Conservation (phyloP, 2,888 invertebrate species). For the Drosophila tripunctata region DNA sequence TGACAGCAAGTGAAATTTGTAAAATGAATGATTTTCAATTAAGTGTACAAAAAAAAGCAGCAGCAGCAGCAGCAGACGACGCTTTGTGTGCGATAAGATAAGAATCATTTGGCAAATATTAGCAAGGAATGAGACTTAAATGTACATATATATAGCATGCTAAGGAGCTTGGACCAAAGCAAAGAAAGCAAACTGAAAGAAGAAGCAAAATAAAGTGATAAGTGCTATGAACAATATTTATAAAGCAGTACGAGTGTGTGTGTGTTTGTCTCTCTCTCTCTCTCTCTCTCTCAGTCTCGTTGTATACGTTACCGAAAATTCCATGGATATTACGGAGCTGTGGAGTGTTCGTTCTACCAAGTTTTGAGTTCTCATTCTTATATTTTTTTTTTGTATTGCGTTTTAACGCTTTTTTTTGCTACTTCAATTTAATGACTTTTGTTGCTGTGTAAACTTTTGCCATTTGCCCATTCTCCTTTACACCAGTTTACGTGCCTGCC, state of each 20-base stretch:
- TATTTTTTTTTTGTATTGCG: slow-evolving; percentile 11
- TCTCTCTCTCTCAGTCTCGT: not conserved
- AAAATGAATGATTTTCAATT: slow-evolving; percentile 74
- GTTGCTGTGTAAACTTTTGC: slow-evolving; percentile 52
- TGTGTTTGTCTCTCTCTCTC: not conserved
- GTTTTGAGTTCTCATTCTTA: too few species aligned
- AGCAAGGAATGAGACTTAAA: slow-evolving; percentile 41
- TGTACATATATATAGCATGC: slow-evolving; percentile 9
- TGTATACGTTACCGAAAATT: slow-evolving; percentile 31
- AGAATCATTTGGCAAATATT: slow-evolving; percentile 60
- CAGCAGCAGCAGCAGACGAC: slow-evolving; percentile 17
- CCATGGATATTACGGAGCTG: slow-evolving; percentile 44
- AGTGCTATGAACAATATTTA: slow-evolving; percentile 55
- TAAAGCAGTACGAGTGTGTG: slow-evolving; percentile 15
- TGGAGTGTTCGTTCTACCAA: slow-evolving; percentile 48
- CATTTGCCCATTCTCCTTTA: slow-evolving; percentile 57
- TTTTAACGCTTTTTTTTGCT: slow-evolving; percentile 25
- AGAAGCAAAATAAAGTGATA: slow-evolving; percentile 50
- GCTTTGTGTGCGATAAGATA: slow-evolving; percentile 68
- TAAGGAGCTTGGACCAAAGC: slow-evolving; percentile 52
- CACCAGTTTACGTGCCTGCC: slow-evolving; percentile 50
- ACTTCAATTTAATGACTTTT: slow-evolving; percentile 54
- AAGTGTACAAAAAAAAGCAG: slow-evolving; percentile 60
- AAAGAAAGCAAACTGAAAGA: slow-evolving; percentile 40
- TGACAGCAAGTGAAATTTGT: slow-evolving; percentile 56